These are phyloP conservation scores for Sebastes hopkinsi DNA, from an alignment of 2,797 vertebrate species.

Conservation along the genomic window DNA sequence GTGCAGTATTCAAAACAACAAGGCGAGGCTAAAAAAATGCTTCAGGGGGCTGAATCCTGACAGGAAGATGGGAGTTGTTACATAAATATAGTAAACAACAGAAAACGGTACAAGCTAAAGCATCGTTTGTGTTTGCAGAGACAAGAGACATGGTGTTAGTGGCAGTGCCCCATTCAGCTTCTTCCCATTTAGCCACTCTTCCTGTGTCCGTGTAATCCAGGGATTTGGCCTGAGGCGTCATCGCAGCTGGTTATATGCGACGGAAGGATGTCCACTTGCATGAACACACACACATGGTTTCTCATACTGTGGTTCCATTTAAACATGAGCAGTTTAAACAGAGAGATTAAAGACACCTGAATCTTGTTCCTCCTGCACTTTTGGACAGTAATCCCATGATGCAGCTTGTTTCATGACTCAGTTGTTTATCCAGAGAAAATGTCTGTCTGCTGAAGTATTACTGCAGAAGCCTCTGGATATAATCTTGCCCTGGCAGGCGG, in stretches of 20 bases:
- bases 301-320: neutral
- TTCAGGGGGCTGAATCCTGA: constrained; percentile 13
- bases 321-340: neutral
- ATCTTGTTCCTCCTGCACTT: constrained; percentile 12
- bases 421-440: constrained; percentile 52
- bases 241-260: no score
- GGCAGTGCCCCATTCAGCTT: neutral
- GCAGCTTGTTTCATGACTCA: constrained; percentile 45
- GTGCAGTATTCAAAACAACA: constrained; percentile 7
- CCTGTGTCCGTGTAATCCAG: no score
- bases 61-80: neutral
- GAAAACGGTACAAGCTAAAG: neutral
- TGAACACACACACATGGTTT: constrained; percentile 2
- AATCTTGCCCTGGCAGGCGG: constrained; percentile 27
- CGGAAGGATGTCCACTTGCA: constrained; percentile 19
- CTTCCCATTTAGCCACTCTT: neutral
- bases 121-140: neutral
- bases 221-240: neutral
- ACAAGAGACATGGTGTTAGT: neutral
- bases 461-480: constrained; percentile 35
- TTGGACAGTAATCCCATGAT: constrained; percentile 18
- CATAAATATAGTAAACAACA: constrained; percentile 1
- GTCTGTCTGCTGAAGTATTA: constrained; percentile 33
- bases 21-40: neutral
- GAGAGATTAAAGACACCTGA: neutral